These are phyloP conservation scores for Antheraea pernyi DNA, from an alignment of 1,140 invertebrate species.

Conservation along the genomic window DNA sequence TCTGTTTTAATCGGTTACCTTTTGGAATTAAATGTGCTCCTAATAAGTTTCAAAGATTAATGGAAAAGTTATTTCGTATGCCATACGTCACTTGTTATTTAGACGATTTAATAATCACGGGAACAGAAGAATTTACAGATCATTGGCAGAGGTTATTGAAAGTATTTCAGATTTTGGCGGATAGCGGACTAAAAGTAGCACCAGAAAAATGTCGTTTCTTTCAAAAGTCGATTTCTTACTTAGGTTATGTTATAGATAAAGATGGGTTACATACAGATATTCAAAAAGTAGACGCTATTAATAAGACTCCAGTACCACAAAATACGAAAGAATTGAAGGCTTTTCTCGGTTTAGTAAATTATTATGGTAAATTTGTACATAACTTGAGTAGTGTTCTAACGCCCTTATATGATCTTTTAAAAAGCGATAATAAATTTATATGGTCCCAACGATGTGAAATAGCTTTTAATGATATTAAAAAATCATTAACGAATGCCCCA, in stretches of 20 bases:
- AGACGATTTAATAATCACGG: conserved; percentile 35
- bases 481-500: conserved; percentile 30
- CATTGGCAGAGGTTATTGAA: conserved; percentile 1
- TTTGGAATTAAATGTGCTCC: conserved; percentile 42
- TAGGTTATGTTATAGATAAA: conserved; percentile 53
- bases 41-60: conserved; percentile 50
- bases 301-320: conserved; percentile 42
- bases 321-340: conserved; percentile 52
- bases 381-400: conserved; percentile 47
- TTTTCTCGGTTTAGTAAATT: conserved; percentile 69
- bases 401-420: conserved; percentile 47
- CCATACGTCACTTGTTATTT: conserved; percentile 29
- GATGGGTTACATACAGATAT: conserved; percentile 51
- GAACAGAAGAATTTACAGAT: conserved; percentile 2
- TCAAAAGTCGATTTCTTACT: conserved; percentile 40
- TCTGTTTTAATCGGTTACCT: conserved; percentile 25
- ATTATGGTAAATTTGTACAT: conserved; percentile 61
- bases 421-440: conserved; percentile 20
- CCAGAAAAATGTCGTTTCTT: conserved; percentile 4
- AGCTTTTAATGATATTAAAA: conserved; percentile 36
- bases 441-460: conserved; percentile 29
- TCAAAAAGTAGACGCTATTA: conserved; percentile 57
- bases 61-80: conserved; percentile 46
- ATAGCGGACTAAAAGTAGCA: conserved; percentile 10
- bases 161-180: conserved; percentile 24